Evolutionary conservation across 2,113 vertebrate species (phyloP), one percentile per base, ranked within the genome.

Genomic region (Solea solea): DNA sequence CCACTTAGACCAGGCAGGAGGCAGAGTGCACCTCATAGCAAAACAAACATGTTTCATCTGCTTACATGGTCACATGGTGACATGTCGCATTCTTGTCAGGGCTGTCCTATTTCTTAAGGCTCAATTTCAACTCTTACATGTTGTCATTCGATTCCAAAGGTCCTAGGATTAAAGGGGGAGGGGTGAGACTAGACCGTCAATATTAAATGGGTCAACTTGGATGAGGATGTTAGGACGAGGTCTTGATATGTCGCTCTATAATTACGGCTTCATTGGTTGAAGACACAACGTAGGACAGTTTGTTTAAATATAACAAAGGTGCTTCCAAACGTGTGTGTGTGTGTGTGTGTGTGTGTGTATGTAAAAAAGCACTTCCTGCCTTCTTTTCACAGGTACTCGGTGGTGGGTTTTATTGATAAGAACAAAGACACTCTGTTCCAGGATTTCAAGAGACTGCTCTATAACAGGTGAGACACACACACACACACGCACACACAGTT

Each of bases 341-440:
- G 10, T 9, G 50, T n/a, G 2, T 2, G 5, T 6, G 16, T 50
- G 46, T 66, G 39, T 42, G 10, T 9, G 50, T n/a, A 6, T 2
- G 5, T 6, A 34, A 41, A 55, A 44, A 16, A 69, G 63, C 57
- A 15, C 73, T 55, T 34, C 64, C n/a, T 12, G 53, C 16, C 25
- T 27, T 77, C 40, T 1, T 2, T 81, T 25, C 9, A 3, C 72
- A 99, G 98, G 60, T 99, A 99, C 90, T 99, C 97, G 0, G 96
- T 96, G 87, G 85, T 95, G 69, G 95, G 97, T 58, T 99, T 99
- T 83, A 98, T 99, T 76, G 98, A 99, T 91, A 99, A 99, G 93
- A 99, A 99, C 92, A 99, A 98, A 89, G 98, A 99, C 89, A 97
- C 97, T 27, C 94, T 99, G 81, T 99, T 99, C 91, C 98, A 99